phyloP scores from a whole-genome alignment of 2,888 invertebrate species.

The Alsophila aescularia region DNA sequence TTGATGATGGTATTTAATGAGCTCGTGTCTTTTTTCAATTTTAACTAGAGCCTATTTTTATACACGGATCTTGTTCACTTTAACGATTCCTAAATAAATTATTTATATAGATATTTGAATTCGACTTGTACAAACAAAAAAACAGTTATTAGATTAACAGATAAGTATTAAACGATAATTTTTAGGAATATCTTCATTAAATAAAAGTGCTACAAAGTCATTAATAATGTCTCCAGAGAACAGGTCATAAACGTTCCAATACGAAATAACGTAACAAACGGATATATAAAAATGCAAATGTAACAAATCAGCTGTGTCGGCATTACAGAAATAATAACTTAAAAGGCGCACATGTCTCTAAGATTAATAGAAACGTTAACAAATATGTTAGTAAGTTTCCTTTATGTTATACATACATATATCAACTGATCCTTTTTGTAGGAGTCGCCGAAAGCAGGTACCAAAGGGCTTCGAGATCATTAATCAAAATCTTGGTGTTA shows the following conservation, averaged over 20 bases:
- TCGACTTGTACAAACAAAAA: too few species aligned
- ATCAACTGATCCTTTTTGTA: slow-evolving; percentile 66
- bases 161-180: too few species aligned
- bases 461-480: slow-evolving; percentile 60
- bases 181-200: not conserved
- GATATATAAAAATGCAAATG: slow-evolving; percentile 67
- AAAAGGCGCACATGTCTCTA: slow-evolving; percentile 60
- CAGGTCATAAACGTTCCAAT: slow-evolving; percentile 29
- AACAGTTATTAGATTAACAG: too few species aligned
- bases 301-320: slow-evolving; percentile 63
- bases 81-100: too few species aligned
- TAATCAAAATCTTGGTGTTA: slow-evolving; percentile 72
- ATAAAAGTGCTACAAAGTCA: slow-evolving; percentile 6
- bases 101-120: too few species aligned
- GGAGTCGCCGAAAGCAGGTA: slow-evolving; percentile 76
- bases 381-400: slow-evolving; percentile 54
- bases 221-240: slow-evolving; percentile 17
- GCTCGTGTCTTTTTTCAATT: too few species aligned
- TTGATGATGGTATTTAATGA: not conserved
- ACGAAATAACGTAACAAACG: slow-evolving; percentile 47
- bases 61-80: too few species aligned
- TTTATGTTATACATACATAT: too few species aligned
- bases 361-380: slow-evolving; percentile 79
- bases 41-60: too few species aligned
- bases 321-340: slow-evolving; percentile 47